phyloP scores from a whole-genome alignment of 2,888 invertebrate genomes.

The Cremastinae sp. region DNA sequence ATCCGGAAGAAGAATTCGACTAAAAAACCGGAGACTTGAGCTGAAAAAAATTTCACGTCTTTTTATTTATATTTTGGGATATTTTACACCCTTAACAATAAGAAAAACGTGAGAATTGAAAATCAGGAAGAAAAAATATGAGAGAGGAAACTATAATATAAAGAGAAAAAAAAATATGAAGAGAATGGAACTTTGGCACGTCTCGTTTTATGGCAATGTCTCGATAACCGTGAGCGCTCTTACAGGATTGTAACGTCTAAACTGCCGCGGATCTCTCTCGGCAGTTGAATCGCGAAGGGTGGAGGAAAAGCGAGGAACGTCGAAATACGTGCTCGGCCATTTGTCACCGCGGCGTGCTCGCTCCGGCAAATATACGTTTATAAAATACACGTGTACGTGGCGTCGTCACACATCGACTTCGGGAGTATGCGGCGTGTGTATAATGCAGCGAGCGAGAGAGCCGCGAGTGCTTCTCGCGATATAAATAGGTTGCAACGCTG shows the following conservation, averaged over 20 bases:
- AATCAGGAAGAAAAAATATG: slow-evolving; percentile 17
- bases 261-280: slow-evolving; percentile 42
- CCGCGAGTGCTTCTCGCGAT: slow-evolving; percentile 53
- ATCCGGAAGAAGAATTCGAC: too few species aligned
- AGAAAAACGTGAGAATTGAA: too few species aligned
- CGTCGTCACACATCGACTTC: slow-evolving; percentile 5
- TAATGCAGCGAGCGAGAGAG: slow-evolving; percentile 43
- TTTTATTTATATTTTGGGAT: too few species aligned
- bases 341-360: slow-evolving; percentile 61
- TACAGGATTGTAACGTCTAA: slow-evolving; percentile 58
- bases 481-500: slow-evolving; percentile 65
- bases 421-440: slow-evolving; percentile 10
- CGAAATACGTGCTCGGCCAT: slow-evolving; percentile 64
- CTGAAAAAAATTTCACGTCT: too few species aligned
- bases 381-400: slow-evolving; percentile 17
- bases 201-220: slow-evolving; percentile 56
- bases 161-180: slow-evolving; percentile 42
- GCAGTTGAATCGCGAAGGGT: slow-evolving; percentile 28
- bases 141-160: slow-evolving; percentile 9
- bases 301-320: slow-evolving; percentile 33
- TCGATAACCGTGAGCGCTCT: slow-evolving; percentile 60
- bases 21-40: too few species aligned
- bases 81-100: too few species aligned
- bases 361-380: slow-evolving; percentile 30
- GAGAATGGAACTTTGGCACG: slow-evolving; percentile 59